A percentile compares a stretch with the other conserved stretches of the same genome.
phyloP scores from a whole-genome alignment of 2,797 vertebrate genomes.

The Cyprinodon diabolis region DNA sequence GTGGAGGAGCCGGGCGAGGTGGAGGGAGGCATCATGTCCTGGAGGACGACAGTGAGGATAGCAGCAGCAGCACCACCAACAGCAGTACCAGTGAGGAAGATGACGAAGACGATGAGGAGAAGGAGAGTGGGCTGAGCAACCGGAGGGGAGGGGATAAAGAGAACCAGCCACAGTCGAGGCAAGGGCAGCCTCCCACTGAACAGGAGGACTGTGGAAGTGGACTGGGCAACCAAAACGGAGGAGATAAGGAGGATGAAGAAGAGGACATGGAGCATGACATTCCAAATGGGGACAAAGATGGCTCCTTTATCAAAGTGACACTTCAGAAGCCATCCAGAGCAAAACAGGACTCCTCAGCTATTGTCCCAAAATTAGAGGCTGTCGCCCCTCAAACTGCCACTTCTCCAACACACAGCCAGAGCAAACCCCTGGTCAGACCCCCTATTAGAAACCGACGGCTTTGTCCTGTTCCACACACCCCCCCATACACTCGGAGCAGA shows the following conservation, averaged over 20 bases:
- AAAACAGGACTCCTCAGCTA: conserved; percentile 84
- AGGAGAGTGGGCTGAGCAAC: conserved; percentile 47
- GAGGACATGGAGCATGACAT: conserved; percentile 86
- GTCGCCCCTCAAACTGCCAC: conserved; percentile 77
- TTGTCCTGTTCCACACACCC: conserved; percentile 49
- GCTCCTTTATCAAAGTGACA: conserved; percentile 90
- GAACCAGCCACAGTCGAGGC: conserved; percentile 72
- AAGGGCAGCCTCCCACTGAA: conserved; percentile 66
- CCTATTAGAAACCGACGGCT: conserved; percentile 72
- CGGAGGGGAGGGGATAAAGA: conserved; percentile 71
- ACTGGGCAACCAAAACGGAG: conserved; percentile 61
- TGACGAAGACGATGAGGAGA: conserved; percentile 36
- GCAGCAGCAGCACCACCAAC: conserved; percentile 56
- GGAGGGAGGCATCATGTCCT: conserved; percentile 48
- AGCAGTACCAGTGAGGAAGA: conserved; percentile 41
- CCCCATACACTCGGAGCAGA: conserved; percentile 57
- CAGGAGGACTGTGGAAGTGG: conserved; percentile 65
- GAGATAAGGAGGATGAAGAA: conserved; percentile 62
- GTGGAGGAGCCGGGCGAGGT: conserved; percentile 70
- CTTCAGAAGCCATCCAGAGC: conserved; percentile 89
- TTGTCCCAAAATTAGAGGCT: conserved; percentile 96
- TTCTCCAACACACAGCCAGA: conserved; percentile 61
- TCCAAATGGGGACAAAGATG: conserved; percentile 75
- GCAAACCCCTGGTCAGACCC: conserved; percentile 83
- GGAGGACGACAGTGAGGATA: conserved; percentile 70